Evolutionary conservation across 2,113 vertebrate species (phyloP), one percentile per base, ranked within the genome.

Genomic region (Ictalurus furcatus): DNA sequence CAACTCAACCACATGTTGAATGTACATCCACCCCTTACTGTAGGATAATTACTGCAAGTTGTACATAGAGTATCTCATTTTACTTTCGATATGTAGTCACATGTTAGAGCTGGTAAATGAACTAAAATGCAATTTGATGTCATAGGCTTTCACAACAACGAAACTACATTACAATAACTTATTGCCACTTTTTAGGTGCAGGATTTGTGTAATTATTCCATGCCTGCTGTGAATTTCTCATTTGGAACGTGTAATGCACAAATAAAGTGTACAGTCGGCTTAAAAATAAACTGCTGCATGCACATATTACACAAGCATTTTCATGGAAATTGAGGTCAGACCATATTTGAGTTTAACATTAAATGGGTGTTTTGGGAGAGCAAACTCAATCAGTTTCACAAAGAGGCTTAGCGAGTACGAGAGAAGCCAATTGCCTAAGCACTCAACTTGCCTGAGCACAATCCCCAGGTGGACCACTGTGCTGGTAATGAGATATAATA

Each of bases 401-500:
- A 88, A 92, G 79, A 63, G 74, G 87, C 90, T 79, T 89, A 71
- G 82, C 90, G 81, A 89, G 80, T 61, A 59, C 17, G 28, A 85
- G 85, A 92, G 92, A 93, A 94, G 90, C 92, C 92, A 94, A 94
- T 92, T 91, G 91, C 93, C 92, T 93, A 94, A 96, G 93, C 92
- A 93, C 93, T 92, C 91, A 91, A 90, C 92, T 93, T 89, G 94
- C 94, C 90, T 92, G 92, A 94, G 94, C 92, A 90, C 91, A 94
- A 94, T 94, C 93, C 93, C 89, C 94, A 94, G 93, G 92, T 94
- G 95, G 92, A 91, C 92, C n/a, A 88, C n/a, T 85, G 90, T 92
- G 93, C 93, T 93, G 90, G 93, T 95, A 95, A 95, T 95, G 93
- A 95, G 94, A 93, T 94, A 94, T 94, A 94, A 94, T 94, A 94